Evolutionary conservation across 2,113 vertebrate species (phyloP).

Genomic region (Chionomys nivalis): DNA sequence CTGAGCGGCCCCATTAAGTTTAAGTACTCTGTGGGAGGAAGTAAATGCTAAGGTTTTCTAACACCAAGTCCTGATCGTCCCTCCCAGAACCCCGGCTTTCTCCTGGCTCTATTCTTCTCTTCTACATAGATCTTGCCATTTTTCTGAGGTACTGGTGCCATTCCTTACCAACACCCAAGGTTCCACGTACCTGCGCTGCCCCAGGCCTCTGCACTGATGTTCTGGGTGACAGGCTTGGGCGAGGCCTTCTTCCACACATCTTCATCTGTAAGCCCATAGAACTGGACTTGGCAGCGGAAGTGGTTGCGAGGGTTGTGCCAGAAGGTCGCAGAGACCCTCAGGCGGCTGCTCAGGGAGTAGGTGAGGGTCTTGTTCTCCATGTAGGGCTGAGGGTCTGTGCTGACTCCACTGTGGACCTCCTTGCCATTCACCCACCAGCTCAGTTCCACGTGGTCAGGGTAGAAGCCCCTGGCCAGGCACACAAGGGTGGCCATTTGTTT

Average conservation of each 20-base stretch:
- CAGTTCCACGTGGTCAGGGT: conserved; percentile 91
- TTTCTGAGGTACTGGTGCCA: too few species aligned
- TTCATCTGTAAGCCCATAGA: conserved; percentile 51
- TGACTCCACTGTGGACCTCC: conserved; percentile 46
- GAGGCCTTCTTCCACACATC: rapidly evolving
- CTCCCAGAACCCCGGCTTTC: not conserved
- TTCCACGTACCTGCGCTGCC: too few species aligned
- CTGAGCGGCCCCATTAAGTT: not conserved
- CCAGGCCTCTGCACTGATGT: too few species aligned
- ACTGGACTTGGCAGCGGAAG: conserved; percentile 87
- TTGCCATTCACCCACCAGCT: conserved; percentile 84
- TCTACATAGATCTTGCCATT: not conserved
- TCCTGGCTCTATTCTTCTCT: not conserved
- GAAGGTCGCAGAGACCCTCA: conserved; percentile 81
- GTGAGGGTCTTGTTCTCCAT: rapidly evolving
- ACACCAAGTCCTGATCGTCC: too few species aligned
- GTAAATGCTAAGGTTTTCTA: too few species aligned
- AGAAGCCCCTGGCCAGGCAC: conserved; percentile 91
- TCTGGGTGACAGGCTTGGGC: conserved; percentile 32
- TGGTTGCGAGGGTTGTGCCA: conserved; percentile 81
- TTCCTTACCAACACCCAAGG: rapidly evolving
- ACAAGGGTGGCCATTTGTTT: conserved; percentile 89
- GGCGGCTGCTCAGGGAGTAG: conserved; percentile 90
- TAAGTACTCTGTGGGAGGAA: not conserved
- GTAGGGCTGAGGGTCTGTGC: conserved; percentile 84